These are phyloP conservation scores for Talpa occidentalis DNA, from an alignment of 2,113 vertebrate genomes.

Conservation along the genomic window DNA sequence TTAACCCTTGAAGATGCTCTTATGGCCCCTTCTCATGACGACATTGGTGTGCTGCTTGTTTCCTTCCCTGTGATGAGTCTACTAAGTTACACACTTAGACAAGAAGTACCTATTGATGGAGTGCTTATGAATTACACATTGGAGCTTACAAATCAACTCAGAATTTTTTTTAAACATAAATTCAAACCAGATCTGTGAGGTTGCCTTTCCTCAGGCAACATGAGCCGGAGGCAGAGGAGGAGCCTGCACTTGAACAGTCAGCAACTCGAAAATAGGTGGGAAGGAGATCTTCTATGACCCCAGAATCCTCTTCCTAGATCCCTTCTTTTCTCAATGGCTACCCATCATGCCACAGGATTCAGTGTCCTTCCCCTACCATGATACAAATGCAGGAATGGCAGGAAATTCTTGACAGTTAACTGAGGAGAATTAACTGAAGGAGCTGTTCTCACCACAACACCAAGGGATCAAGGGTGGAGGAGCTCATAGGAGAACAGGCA, in stretches of 20 bases:
- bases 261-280: background rate
- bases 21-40: rapidly evolving
- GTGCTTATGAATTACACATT: slow-evolving; percentile 68
- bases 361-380: background rate
- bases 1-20: slow-evolving; percentile 59
- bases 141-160: slow-evolving; percentile 60
- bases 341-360: background rate
- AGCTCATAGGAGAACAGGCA: background rate
- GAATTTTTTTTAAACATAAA: slow-evolving; percentile 52
- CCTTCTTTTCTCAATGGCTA: background rate
- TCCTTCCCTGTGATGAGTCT: slow-evolving; percentile 23
- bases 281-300: background rate
- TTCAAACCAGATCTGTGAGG: slow-evolving; percentile 70
- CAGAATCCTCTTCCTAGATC: background rate
- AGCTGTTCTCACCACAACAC: background rate
- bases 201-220: background rate
- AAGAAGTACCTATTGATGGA: slow-evolving; percentile 54
- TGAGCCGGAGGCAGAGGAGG: background rate
- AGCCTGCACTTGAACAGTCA: background rate
- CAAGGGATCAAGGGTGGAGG: too few relatives aligned
- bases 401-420: background rate
- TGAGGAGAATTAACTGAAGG: background rate
- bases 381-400: background rate
- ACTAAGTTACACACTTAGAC: slow-evolving; percentile 47
- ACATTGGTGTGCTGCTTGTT: slow-evolving; percentile 21